Conservation (phyloP, 2,797 vertebrate genomes). For the Galaxias olidus region DNA sequence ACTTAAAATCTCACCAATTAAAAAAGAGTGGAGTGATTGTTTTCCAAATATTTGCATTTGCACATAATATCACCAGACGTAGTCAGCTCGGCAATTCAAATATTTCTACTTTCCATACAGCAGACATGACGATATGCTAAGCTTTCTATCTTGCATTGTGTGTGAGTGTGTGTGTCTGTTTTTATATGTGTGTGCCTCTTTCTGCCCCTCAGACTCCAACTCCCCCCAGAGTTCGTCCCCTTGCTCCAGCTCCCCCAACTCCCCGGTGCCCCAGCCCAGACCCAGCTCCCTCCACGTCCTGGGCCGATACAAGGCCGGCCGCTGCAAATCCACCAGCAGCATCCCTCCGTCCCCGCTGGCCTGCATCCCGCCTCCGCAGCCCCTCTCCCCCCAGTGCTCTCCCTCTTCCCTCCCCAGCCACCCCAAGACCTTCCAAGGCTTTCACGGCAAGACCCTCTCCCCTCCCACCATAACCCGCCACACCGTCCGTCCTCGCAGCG, state of each 20-base stretch:
- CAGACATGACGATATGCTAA: too few species aligned
- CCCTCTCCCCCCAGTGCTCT: constrained; percentile 83
- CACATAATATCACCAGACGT: too few species aligned
- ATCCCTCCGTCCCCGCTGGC: constrained; percentile 91
- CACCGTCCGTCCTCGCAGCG: constrained; percentile 75
- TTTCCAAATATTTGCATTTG: too few species aligned
- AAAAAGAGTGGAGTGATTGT: too few species aligned
- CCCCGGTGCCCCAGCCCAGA: constrained; percentile 84
- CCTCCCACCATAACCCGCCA: constrained; percentile 82
- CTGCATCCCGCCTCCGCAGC: constrained; percentile 81
- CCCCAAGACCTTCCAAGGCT: constrained; percentile 70
- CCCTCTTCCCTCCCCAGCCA: constrained; percentile 79
- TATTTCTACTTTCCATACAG: too few species aligned
- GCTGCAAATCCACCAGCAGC: constrained; percentile 92
- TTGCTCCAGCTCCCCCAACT: constrained; percentile 88
- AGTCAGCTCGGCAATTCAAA: too few species aligned
- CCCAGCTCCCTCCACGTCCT: constrained; percentile 90
- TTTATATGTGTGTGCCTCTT: background rate
- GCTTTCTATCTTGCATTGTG: too few species aligned
- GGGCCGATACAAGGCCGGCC: constrained; percentile 85
- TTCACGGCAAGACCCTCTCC: constrained; percentile 83
- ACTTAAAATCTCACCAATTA: too few species aligned
- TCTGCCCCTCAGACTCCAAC: constrained; percentile 71
- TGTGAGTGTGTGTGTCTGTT: too few species aligned
- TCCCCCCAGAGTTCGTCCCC: constrained; percentile 84